These are phyloP conservation scores for Anguilla marmorata DNA, from an alignment of 2,797 vertebrate genomes.

Conservation along the genomic window DNA sequence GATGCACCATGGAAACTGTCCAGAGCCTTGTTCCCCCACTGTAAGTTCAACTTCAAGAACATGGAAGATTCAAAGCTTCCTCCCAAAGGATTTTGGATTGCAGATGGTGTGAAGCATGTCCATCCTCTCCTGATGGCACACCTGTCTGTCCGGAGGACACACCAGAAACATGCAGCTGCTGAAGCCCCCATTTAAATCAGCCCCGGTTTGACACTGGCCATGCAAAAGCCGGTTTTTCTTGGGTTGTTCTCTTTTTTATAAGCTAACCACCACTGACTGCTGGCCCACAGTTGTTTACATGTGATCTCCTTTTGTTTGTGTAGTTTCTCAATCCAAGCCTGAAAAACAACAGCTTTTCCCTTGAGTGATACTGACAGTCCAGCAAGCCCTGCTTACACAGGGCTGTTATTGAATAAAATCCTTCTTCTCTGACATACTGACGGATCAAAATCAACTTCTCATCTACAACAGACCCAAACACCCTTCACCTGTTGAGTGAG, in stretches of 20 bases:
- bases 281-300: not conserved
- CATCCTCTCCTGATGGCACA: not conserved
- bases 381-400: not conserved
- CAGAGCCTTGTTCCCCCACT: conserved; percentile 45
- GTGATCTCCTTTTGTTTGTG: not conserved
- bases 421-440: conserved; percentile 39
- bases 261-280: conserved; percentile 13
- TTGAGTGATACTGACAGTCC: not conserved
- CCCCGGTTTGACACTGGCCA: not conserved
- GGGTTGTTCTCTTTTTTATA: not conserved
- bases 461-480: conserved; percentile 28
- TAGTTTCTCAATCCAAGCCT: not conserved
- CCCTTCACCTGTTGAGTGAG: not conserved
- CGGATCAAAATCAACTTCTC: conserved; percentile 36
- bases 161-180: not conserved
- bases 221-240: not conserved
- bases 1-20: conserved; percentile 42
- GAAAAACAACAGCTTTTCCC: not conserved
- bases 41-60: not conserved
- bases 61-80: not conserved
- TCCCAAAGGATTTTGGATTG: conserved; percentile 2
- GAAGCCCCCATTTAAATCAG: not conserved
- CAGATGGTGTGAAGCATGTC: not conserved
- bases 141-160: not conserved
- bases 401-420: conserved; percentile 30